A percentile compares a stretch with the other conserved stretches of the same genome.
Evolutionary conservation across 2,888 invertebrate species (phyloP).

Genomic region (Geotrupes spiniger): DNA sequence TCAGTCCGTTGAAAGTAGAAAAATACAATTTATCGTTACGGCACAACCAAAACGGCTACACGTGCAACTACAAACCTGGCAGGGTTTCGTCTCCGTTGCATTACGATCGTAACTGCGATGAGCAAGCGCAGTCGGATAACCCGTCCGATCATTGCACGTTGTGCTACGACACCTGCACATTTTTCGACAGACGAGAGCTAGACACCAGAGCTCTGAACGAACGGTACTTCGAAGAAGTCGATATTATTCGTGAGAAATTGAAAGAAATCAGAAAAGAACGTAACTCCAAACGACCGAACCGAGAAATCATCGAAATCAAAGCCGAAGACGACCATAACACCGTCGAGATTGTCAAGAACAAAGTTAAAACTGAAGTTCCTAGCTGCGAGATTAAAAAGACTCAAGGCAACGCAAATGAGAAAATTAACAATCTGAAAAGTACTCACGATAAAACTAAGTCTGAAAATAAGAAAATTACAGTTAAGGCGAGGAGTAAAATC

Average conservation of each 20-base stretch:
- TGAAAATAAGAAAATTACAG: constrained; percentile 22
- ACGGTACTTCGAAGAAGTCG: constrained; percentile 41
- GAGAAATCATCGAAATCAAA: constrained; percentile 18
- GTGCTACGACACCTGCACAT: constrained; percentile 42
- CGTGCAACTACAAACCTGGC: too few relatives aligned
- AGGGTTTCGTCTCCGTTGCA: too few relatives aligned
- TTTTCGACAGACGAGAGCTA: constrained; percentile 40
- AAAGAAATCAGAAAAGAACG: constrained; percentile 34
- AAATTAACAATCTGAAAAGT: constrained; percentile 6
- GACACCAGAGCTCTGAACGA: constrained; percentile 38
- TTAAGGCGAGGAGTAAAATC: constrained; percentile 30
- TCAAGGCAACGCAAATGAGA: background rate
- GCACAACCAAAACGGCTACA: constrained; percentile 6
- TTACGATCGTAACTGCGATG: background rate
- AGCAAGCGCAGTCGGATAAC: constrained; percentile 10
- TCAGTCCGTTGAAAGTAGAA: background rate
- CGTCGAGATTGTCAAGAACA: constrained; percentile 21
- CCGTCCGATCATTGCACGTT: constrained; percentile 3
- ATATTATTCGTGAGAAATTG: constrained; percentile 41
- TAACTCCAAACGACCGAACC: background rate
- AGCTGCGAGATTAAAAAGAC: constrained; percentile 5
- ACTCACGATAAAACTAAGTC: constrained; percentile 7
- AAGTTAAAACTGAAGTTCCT: constrained; percentile 7
- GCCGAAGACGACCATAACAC: constrained; percentile 21
- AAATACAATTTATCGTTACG: background rate